A percentile compares a stretch with the other conserved stretches of the same genome.
Conservation (phyloP, 2,113 vertebrate species). For the Murina feae region DNA sequence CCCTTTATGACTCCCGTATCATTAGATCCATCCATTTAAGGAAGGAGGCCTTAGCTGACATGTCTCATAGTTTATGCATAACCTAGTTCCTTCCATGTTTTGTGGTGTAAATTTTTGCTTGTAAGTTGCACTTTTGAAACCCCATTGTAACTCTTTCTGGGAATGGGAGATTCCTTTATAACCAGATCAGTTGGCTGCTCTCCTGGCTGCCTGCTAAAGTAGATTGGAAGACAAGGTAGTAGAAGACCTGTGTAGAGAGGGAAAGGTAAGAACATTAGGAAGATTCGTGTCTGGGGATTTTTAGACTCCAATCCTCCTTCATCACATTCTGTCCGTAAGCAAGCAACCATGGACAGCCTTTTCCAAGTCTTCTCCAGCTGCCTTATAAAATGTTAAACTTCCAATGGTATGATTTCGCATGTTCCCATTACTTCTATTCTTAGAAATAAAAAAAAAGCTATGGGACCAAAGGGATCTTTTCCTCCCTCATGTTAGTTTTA, state of each 20-base stretch:
- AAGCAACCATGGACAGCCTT: neutral
- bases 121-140: constrained; percentile 54
- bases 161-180: neutral
- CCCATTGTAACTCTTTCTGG: constrained; percentile 7
- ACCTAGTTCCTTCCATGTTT: constrained; percentile 45
- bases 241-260: neutral
- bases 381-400: neutral
- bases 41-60: neutral
- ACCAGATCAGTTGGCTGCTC: neutral
- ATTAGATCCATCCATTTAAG: constrained; percentile 39
- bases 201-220: neutral
- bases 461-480: neutral
- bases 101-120: constrained; percentile 36
- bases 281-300: neutral
- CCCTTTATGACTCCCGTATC: neutral
- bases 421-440: constrained; percentile 20
- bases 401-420: neutral
- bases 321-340: neutral
- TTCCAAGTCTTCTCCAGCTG: neutral
- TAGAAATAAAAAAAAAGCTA: constrained; percentile 29
- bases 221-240: neutral
- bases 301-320: neutral
- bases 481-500: constrained; percentile 15
- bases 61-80: constrained; percentile 38
- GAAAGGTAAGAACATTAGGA: neutral